Evolutionary conservation across 2,797 vertebrate genomes (phyloP).

Genomic region (Alca torda): DNA sequence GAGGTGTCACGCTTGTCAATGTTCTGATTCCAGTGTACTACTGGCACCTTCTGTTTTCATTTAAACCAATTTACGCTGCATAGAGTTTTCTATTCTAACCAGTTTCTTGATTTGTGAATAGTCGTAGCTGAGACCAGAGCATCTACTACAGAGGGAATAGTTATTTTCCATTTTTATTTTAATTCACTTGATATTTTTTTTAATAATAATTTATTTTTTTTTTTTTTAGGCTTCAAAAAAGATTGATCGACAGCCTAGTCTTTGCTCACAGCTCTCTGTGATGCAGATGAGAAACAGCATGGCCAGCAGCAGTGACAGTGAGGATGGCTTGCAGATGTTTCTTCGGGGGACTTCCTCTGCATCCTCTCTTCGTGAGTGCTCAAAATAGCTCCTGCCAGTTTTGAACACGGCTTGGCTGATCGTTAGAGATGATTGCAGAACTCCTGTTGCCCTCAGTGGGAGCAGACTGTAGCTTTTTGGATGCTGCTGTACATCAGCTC

Average conservation of each 20-base stretch:
- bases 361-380: conserved; percentile 89
- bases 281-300: conserved; percentile 98
- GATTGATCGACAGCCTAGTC: conserved; percentile 90
- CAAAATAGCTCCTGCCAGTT: background rate
- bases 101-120: background rate
- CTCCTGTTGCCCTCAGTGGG: background rate
- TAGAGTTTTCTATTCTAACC: background rate
- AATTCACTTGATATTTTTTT: background rate
- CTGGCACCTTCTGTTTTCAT: background rate
- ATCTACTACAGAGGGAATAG: background rate
- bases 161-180: background rate
- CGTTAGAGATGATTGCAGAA: background rate
- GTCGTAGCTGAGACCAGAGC: background rate
- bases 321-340: conserved; percentile 93
- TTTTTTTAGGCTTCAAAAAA: conserved; percentile 86
- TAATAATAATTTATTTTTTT: too few species aligned
- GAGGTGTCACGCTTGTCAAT: background rate
- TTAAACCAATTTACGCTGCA: background rate
- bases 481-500: background rate
- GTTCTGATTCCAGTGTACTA: background rate
- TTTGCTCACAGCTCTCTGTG: conserved; percentile 95
- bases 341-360: conserved; percentile 85
- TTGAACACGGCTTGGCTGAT: background rate
- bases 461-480: background rate
- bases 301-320: conserved; percentile 92